phyloP scores from a whole-genome alignment of 2,888 invertebrate genomes.

The Hyppa rectilinea region DNA sequence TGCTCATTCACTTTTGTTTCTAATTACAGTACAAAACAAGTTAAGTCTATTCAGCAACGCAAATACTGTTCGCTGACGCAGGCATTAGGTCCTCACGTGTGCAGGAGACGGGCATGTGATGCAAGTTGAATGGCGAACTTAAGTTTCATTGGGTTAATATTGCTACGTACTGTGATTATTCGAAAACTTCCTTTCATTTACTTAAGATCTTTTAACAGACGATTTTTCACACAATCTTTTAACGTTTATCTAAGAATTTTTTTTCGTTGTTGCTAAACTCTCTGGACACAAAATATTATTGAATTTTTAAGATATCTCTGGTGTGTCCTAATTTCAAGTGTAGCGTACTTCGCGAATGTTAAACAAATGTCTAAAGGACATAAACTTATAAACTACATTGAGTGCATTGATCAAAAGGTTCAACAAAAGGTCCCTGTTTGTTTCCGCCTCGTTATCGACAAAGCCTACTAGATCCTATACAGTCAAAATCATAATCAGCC shows the following conservation, averaged over 20 bases:
- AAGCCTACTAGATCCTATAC: too few relatives aligned
- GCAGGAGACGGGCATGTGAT: too few relatives aligned
- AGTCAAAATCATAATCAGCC: too few relatives aligned
- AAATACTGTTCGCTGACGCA: too few relatives aligned
- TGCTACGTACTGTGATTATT: not conserved
- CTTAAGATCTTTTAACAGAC: too few relatives aligned
- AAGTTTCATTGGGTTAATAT: not conserved
- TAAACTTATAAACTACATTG: not conserved
- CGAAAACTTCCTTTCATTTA: not conserved
- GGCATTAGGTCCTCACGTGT: too few relatives aligned
- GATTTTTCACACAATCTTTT: not conserved
- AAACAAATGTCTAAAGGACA: not conserved
- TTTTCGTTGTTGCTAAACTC: too few relatives aligned
- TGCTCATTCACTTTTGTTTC: not conserved
- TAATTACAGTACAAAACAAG: too few relatives aligned
- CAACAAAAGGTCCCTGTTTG: too few relatives aligned
- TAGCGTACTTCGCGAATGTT: not conserved
- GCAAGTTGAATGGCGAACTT: too few relatives aligned
- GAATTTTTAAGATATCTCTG: not conserved
- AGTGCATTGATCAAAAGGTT: not conserved
- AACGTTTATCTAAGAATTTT: not conserved
- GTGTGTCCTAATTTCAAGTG: not conserved
- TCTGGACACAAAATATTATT: not conserved
- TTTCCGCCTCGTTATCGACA: too few relatives aligned
- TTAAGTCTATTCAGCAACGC: too few relatives aligned